Percentiles rank a stretch among this genome's conserved stretches.
Evolutionary conservation across 2,797 vertebrate genomes (phyloP).

Genomic region (Anguilla marmorata): DNA sequence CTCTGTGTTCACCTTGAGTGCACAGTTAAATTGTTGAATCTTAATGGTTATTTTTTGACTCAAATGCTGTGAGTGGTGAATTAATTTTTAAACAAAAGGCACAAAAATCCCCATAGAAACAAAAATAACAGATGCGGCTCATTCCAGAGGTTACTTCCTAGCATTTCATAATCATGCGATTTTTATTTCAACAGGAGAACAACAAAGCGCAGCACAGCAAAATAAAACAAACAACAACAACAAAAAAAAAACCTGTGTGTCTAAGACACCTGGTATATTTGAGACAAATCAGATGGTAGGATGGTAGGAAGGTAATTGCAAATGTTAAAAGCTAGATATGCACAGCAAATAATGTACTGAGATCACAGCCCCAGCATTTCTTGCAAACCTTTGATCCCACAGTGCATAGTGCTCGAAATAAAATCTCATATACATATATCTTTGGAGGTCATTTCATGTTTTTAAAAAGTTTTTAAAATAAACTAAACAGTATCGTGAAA

Average conservation of each 20-base stretch:
- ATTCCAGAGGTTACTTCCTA: background rate
- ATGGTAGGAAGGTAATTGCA: slow-evolving; percentile 6
- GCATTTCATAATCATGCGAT: slow-evolving; percentile 21
- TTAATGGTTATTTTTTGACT: slow-evolving; percentile 20
- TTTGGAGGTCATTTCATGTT: background rate
- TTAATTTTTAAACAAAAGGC: slow-evolving; percentile 20
- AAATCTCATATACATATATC: background rate
- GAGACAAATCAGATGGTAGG: background rate
- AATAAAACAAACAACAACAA: background rate
- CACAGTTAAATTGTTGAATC: slow-evolving; percentile 12
- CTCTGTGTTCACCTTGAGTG: background rate
- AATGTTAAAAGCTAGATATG: background rate
- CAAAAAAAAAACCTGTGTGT: background rate
- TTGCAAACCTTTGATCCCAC: background rate
- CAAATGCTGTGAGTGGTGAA: slow-evolving; percentile 14
- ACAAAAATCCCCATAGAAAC: background rate
- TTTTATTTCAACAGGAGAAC: slow-evolving; percentile 19
- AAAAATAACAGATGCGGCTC: background rate
- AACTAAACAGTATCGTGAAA: background rate
- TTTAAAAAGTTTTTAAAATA: background rate
- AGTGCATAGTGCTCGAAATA: background rate
- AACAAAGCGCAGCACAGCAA: background rate
- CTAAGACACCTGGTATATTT: slow-evolving; percentile 23
- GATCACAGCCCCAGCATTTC: background rate
- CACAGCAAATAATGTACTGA: background rate